Evolutionary conservation across 2,113 vertebrate species (phyloP).

Genomic region (Corvus moneduloides): DNA sequence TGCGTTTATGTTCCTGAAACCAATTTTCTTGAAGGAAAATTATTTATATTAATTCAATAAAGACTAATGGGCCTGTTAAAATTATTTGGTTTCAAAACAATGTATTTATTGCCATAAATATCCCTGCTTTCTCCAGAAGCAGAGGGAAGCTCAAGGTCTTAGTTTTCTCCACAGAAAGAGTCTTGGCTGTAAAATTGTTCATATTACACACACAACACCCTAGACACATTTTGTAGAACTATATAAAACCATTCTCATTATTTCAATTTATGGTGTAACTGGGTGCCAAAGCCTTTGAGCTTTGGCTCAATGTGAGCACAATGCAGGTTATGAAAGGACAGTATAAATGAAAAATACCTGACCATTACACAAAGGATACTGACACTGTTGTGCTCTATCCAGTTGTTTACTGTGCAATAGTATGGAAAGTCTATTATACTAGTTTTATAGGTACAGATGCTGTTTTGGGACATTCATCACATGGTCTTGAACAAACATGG

Average conservation of each 20-base stretch:
- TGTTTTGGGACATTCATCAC: not conserved
- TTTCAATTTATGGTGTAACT: slow-evolving; percentile 41
- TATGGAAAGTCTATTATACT: not conserved
- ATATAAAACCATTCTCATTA: slow-evolving; percentile 35
- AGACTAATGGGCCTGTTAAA: not conserved
- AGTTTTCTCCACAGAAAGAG: not conserved
- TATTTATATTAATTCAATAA: slow-evolving; percentile 5
- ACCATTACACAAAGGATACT: not conserved
- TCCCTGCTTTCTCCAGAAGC: not conserved
- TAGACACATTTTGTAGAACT: not conserved
- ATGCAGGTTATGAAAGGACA: not conserved
- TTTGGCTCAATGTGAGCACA: not conserved
- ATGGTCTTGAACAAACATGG: slow-evolving; percentile 8
- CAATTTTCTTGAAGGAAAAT: not conserved
- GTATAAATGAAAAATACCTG: slow-evolving; percentile 24
- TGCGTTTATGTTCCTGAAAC: slow-evolving; percentile 6
- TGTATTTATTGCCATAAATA: slow-evolving; percentile 3
- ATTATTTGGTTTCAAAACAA: not conserved
- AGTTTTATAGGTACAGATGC: slow-evolving; percentile 19
- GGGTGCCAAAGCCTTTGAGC: slow-evolving; percentile 28
- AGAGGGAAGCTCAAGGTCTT: not conserved
- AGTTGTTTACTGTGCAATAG: not conserved
- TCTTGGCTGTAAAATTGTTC: not conserved
- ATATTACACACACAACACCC: not conserved
- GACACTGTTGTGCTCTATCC: not conserved